Conservation (phyloP, 1,140 invertebrate species). For the Drosophila fuyamai region DNA sequence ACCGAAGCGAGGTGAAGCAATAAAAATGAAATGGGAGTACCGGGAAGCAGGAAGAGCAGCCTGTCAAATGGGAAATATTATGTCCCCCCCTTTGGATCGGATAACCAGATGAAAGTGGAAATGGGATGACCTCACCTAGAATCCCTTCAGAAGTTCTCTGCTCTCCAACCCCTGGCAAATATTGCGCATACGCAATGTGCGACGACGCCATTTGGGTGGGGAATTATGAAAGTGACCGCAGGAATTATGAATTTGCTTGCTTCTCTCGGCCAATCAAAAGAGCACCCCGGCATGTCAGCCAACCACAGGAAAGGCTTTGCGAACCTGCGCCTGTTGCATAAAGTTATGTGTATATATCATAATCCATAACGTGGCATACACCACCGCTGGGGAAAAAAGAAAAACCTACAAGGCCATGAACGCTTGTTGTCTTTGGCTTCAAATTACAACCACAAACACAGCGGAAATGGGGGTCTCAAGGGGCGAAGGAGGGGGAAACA, state of each 20-base stretch:
- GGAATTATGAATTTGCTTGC: conserved; percentile 58
- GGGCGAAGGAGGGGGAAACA: conserved; percentile 27
- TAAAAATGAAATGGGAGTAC: conserved; percentile 52
- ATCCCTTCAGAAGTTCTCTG: neutral
- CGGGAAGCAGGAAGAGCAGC: conserved; percentile 25
- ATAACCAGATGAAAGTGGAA: conserved; percentile 36
- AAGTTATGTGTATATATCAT: conserved; percentile 77
- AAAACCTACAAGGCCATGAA: conserved; percentile 4
- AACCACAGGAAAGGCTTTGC: conserved; percentile 14
- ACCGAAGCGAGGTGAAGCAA: conserved; percentile 44
- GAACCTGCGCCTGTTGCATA: conserved; percentile 61
- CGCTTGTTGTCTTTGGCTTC: conserved; percentile 37
- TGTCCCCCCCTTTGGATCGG: conserved; percentile 28
- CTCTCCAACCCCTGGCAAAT: neutral
- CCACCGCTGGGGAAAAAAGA: neutral
- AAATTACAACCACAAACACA: conserved; percentile 79
- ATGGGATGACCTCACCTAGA: conserved; percentile 29
- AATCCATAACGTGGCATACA: conserved; percentile 67
- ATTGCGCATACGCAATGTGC: conserved; percentile 61
- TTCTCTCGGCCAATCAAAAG: conserved; percentile 28
- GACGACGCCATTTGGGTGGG: conserved; percentile 28
- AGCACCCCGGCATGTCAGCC: conserved; percentile 14
- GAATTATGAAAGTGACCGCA: conserved; percentile 66
- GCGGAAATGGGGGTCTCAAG: conserved; percentile 28
- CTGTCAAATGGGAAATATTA: conserved; percentile 38